Evolutionary conservation across 35 echinoderm and acorn worm genomes (phyloP), one percentile per base, ranked within the genome.

Genomic region (Ptychodera flava): DNA sequence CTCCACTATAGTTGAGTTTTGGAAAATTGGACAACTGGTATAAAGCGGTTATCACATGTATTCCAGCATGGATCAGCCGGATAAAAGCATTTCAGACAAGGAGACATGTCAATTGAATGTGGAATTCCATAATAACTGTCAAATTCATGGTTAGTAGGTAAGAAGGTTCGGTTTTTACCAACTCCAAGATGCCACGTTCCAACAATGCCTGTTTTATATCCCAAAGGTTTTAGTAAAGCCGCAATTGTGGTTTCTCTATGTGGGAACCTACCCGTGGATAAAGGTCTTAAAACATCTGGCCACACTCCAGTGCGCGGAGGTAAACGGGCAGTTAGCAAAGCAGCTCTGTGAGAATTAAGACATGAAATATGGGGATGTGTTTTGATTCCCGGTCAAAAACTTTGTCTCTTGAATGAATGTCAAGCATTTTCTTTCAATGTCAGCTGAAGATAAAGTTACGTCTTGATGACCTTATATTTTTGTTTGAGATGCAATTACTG

Each of bases 151-250:
- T 94, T 83, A 30, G 92, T 93, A 0, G 95, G 95, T 64, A 94
- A 88, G 52, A 87, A 94, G 16, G 77, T 87, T 31, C 87, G 84
- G 35, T 94, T 88, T 78, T 92, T 81, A 30, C 95, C 95, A 1
- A 92, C 95, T 33, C 95, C 95, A 16, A 98, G 90, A 82, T 98
- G 95, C 95, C 95, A 98, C 83, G 94, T 98, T 16, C 95, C 95
- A 32, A 98, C 76, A 29, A 98, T 90, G 78, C 35, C 87, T 35
- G 95, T 98, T 34, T 52, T 91, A 87, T 98, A 98, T 76, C 90
- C 81, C 37, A 84, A 16, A 2, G 92, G 38, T 76, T 98, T 92
- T 10, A 98, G 81, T 12, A 98, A 37, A 82, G 94, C 92, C 45
- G 95, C 95, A 22, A 98, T 91, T 28, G 95, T 98, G 32, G 85